Evolutionary conservation across 2,113 vertebrate species (phyloP), one percentile per base, ranked within the genome.

Genomic region (Spilogale gracilis): DNA sequence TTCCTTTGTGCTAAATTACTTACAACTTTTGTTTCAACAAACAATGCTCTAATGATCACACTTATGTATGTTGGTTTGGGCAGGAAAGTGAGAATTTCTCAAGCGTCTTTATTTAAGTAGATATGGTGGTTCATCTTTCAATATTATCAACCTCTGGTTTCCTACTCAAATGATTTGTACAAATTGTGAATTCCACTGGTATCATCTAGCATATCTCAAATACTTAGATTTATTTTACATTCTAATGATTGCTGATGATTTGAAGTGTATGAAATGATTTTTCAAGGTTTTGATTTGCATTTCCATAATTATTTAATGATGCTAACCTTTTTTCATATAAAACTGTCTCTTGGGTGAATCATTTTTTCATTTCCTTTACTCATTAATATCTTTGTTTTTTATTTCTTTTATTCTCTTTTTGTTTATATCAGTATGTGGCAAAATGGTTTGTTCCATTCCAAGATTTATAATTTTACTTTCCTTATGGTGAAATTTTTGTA

Each of bases 31-130:
- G 11, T 45, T 91, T n/a, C 76, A 74, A 23, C 30, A 93, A 43
- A 71, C 9, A 50, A 60, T 27, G 48, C 0, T 83, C 3, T 3
- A 25, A 3, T 58, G 20, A 78, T 65, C 32, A 78, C 2, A 43
- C 3, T 1, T 43, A 0, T 3, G 4, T 63, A 48, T 5, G 2
- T 17, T 23, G 4, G 4, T 63, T 90, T 81, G 5, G 18, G 6
- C 38, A 86, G 8, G 25, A 50, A 7, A 38, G 8, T 38, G 45
- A 84, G 2, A 92, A 82, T 71, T 87, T 95, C 30, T 85, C 48
- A 74, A 50, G 0, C 4, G 4, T 96, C 4, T 69, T 87, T 50
- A 63, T 4, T 94, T 4, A 63, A 38, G 25, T 74, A 32, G 5
- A 25, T 71, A 52, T 82, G 3, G 65, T 38, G 12, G 3, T 30